Base-by-base conservation (phyloP, 2,888 invertebrate genomes). In the Hoplodrina ambigua region DNA sequence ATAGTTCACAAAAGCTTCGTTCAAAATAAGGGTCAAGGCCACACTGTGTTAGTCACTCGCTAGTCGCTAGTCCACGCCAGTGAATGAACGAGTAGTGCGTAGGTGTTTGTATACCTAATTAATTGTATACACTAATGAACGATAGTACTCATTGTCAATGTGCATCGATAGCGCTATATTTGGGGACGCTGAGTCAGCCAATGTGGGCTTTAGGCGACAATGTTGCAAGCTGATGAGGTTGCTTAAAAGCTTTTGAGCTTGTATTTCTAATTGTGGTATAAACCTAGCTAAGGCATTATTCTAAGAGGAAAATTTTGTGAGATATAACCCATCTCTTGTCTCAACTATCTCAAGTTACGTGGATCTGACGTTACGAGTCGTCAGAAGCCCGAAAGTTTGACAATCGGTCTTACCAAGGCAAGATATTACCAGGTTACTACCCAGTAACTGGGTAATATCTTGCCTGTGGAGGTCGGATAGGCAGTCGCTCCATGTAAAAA, bases 141-240 rank as follows among this genome's bases (percentile, higher is more conserved):
- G 82, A 78, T 80, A 74, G 82, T 78, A 71, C 67, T 72, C 73
- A 78, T 75, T 78, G 80, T 80, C 73, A 67, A 68, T 74, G 66
- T 70, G 65, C 70, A 71, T 66, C 62, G 82, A 80, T 77, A 74
- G 69, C 82, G 44, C 46, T 46, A 63, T 74, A 74, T 74, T 81
- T 73, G 62, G 78, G 41, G 13, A 33, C 37, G 49, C 55, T 80
- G 74, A 80, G 63, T 80, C 80, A 81, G 37, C 4, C 19, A 2
- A 49, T 54, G 80, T 80, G 82, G 80, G 82, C n/a, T 61, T 67
- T n/a, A 56, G 17, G 30, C 53, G 70, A 80, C 75, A 76, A 56
- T 76, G 66, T 70, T n/a, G 70, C 25, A 81, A 80, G 57, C 20
- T 50, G 8, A 8, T 33, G 37, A 50, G 17, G 25, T 63, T 49